A percentile compares a stretch with the other conserved stretches of the same genome.
phyloP scores from a whole-genome alignment of 2,113 vertebrate species.

The Albula glossodonta region DNA sequence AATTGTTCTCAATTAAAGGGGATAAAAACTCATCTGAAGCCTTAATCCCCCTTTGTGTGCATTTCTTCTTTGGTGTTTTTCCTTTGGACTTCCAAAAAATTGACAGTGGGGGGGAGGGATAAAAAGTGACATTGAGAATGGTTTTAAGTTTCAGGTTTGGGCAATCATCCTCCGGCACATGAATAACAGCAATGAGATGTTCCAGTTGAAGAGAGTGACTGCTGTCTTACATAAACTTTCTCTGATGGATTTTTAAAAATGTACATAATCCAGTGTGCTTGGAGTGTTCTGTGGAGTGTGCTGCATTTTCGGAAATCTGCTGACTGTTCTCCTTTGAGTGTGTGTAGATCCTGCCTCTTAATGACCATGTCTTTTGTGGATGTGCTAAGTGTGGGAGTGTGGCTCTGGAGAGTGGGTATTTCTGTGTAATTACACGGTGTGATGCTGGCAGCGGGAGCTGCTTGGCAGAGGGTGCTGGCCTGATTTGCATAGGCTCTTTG shows the following conservation, averaged over 20 bases:
- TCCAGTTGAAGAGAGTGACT: background rate
- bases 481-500: constrained; percentile 73
- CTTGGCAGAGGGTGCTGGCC: constrained; percentile 53
- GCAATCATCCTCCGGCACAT: background rate
- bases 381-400: background rate
- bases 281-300: too few relatives aligned
- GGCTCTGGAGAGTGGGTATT: background rate
- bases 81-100: background rate
- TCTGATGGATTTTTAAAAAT: background rate
- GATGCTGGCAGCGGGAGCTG: constrained; percentile 45
- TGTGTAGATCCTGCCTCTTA: background rate
- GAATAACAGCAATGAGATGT: background rate
- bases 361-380: background rate
- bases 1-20: background rate
- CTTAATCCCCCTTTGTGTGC: background rate
- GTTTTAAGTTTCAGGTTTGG: background rate
- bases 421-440: constrained; percentile 42
- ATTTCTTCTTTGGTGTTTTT: background rate
- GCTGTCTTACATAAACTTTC: background rate
- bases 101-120: too few relatives aligned
- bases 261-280: background rate
- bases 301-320: too few relatives aligned
- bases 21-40: background rate
- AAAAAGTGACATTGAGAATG: background rate
- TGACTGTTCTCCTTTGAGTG: background rate